Base-by-base conservation (phyloP, 2,888 invertebrate species). In the Scaptomyza cyrtandrae region DNA sequence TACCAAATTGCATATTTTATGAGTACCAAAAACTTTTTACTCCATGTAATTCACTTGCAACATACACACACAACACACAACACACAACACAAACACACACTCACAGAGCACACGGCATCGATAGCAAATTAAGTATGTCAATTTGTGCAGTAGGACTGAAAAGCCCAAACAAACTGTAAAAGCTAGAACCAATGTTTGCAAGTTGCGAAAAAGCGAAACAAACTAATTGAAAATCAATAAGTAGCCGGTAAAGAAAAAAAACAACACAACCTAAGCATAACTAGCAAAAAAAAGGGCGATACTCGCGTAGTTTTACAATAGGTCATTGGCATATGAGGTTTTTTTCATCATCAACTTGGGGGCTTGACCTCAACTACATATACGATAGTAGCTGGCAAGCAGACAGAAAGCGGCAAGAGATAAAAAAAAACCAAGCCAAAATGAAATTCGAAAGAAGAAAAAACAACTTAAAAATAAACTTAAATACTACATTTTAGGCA, bases 151-250 rank as follows among this genome's bases (percentile, higher is more conserved):
- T 54, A 74, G 74, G 10, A 33, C 10, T 7, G 75, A 67, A 54
- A 63, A 57, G 48, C 11, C 58, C 29, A 50, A 59, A 55, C 71
- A 78, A 72, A 60, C 63, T 70, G 64, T 35, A 63, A 77, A 58
- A 80, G 46, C 68, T 62, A 68, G 45, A 75, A 39, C 52, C 71
- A 80, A 86, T 70, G 50, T 55, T 58, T 48, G 57, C 39, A 48
- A 49, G 9, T 33, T 49, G 60, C 65, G 66, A 27, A 67, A 75
- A 76, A 54, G 35, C 63, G 72, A 77, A 77, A 69, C 69, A 67
- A 77, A 84, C 88, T 85, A 85, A 85, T 85, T 84, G 88, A 85
- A 85, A 85, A 85, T 88, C 85, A 75, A 85, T 85, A 88, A 88
- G 67, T 61, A 73, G 50, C 54, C 53, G 59, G 58, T 39, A 53